phyloP scores from a whole-genome alignment of 2,888 invertebrate species.

The Himalopsyche kuldschensis region DNA sequence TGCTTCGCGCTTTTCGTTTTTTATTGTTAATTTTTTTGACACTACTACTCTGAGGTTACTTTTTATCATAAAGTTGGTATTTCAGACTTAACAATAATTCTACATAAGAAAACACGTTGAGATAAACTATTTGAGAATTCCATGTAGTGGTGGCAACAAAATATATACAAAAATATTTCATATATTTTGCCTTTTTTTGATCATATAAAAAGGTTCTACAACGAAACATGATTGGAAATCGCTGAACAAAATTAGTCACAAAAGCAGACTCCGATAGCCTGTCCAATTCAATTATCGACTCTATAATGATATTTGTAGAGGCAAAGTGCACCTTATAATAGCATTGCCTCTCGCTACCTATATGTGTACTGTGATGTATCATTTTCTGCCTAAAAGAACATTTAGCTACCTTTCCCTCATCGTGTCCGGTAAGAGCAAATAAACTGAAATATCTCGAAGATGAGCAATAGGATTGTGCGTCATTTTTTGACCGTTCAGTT shows the following conservation, averaged over 20 bases:
- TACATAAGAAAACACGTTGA: no score
- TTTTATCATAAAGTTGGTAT: no score
- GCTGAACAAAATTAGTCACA: background rate
- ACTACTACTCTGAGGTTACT: no score
- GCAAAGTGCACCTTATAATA: background rate
- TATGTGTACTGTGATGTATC: background rate
- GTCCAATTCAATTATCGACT: background rate
- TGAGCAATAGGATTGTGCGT: background rate
- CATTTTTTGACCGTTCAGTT: background rate
- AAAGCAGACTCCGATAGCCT: background rate
- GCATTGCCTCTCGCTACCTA: background rate
- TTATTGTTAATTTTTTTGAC: no score
- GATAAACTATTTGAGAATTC: no score
- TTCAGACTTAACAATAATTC: no score
- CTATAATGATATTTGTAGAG: background rate
- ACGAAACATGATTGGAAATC: background rate
- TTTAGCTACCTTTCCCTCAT: background rate
- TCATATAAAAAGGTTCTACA: no score
- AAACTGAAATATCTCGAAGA: background rate
- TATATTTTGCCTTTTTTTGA: no score
- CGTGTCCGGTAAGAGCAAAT: background rate
- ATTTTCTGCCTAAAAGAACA: background rate
- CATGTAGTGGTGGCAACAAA: no score
- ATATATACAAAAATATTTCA: no score
- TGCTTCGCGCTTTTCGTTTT: no score